Evolutionary conservation across 2,888 invertebrate species (phyloP).

Genomic region (Lasioglossum pauxillum): DNA sequence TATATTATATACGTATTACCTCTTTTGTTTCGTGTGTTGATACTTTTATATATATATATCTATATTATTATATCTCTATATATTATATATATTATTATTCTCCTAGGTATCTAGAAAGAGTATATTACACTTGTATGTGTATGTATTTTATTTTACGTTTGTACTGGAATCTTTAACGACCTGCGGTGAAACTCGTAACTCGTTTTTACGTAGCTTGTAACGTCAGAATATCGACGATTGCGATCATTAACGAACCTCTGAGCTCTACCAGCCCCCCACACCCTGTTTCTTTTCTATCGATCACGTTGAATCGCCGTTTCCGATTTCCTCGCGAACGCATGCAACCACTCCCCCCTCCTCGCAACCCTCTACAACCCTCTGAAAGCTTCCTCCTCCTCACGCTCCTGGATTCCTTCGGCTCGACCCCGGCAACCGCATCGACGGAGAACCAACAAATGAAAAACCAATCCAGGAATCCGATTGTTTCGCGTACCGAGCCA

Average conservation of each 20-base stretch:
- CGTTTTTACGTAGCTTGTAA: conserved; percentile 39
- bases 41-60: conserved; percentile 16
- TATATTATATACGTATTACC: conserved; percentile 33
- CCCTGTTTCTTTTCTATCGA: conserved; percentile 38
- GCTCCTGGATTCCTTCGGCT: conserved; percentile 35
- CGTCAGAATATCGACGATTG: conserved; percentile 44
- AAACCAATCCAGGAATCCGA: conserved; percentile 35
- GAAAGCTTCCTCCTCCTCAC: neutral
- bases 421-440: conserved; percentile 24
- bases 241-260: conserved; percentile 43
- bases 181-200: conserved; percentile 30
- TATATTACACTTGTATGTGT: conserved; percentile 54
- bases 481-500: conserved; percentile 18
- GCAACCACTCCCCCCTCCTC: conserved; percentile 1
- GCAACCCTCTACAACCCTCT: neutral
- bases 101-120: conserved; percentile 50
- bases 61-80: neutral
- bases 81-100: conserved; percentile 1
- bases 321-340: conserved; percentile 50
- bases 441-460: conserved; percentile 26
- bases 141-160: conserved; percentile 49
- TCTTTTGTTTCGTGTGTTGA: conserved; percentile 43
- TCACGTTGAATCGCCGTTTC: conserved; percentile 30
- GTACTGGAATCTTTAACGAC: conserved; percentile 36
- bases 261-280: neutral